Conservation (phyloP, 2,888 invertebrate genomes). For the Chloroclystis v-ata region DNA sequence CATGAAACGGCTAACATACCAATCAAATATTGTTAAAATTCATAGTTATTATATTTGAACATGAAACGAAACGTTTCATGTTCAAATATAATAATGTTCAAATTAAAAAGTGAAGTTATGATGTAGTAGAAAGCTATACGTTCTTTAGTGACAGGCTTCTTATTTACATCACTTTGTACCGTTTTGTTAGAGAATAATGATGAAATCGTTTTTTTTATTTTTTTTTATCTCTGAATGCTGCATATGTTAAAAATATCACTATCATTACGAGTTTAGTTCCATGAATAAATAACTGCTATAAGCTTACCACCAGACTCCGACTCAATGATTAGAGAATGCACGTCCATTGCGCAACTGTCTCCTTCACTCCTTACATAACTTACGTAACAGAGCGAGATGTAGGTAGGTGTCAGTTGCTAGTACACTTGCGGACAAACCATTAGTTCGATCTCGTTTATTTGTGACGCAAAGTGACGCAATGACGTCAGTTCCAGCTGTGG, state of each 20-base stretch:
- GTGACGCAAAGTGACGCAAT: constrained; percentile 2
- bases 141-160: too few species aligned
- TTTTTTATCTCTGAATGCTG: too few species aligned
- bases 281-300: too few species aligned
- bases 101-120: neutral
- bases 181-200: too few species aligned
- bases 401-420: constrained; percentile 26
- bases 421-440: constrained; percentile 16
- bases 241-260: too few species aligned
- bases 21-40: too few species aligned
- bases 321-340: neutral
- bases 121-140: too few species aligned
- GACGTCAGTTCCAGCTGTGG: neutral
- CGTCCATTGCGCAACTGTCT: constrained; percentile 24
- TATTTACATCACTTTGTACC: too few species aligned
- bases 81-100: neutral
- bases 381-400: constrained; percentile 24
- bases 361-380: constrained; percentile 18
- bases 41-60: too few species aligned
- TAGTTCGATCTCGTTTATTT: constrained; percentile 5
- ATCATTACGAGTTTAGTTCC: too few species aligned
- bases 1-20: too few species aligned
- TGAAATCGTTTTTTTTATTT: too few species aligned
- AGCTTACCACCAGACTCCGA: neutral
- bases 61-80: neutral